Evolutionary conservation across 64 coral and sea anemone species (phyloP).

Genomic region (Montipora sp.): DNA sequence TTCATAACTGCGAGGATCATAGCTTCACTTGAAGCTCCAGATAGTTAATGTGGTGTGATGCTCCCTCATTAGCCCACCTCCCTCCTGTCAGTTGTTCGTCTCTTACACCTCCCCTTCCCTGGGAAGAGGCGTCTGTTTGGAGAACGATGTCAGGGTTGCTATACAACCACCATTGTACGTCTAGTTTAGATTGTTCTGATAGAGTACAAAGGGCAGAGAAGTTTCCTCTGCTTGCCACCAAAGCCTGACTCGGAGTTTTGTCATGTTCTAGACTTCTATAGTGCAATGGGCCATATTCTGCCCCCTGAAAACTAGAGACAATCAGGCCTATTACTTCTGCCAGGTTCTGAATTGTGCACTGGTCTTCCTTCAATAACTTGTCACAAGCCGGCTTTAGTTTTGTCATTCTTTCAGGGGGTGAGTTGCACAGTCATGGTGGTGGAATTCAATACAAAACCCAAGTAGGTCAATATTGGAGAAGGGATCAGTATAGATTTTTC

Average conservation of each 20-base stretch:
- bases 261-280: neutral
- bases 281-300: conserved; percentile 36
- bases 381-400: neutral
- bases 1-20: too few relatives aligned
- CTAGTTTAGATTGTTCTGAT: too few relatives aligned
- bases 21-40: neutral
- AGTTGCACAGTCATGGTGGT: conserved; percentile 40
- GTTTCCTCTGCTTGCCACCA: too few relatives aligned
- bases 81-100: conserved; percentile 38
- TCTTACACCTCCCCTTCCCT: conserved; percentile 37
- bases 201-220: too few relatives aligned
- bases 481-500: conserved; percentile 29
- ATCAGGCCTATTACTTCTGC: too few relatives aligned
- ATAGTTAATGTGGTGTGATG: conserved; percentile 50
- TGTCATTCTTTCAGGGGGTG: neutral
- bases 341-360: neutral
- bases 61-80: conserved; percentile 45
- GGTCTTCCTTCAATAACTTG: neutral
- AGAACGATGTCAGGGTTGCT: too few relatives aligned
- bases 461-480: conserved; percentile 2
- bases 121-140: too few relatives aligned
- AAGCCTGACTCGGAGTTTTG: conserved; percentile 3
- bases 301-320: neutral
- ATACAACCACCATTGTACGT: too few relatives aligned
- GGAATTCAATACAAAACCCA: conserved; percentile 19